phyloP scores from a whole-genome alignment of 2,888 invertebrate species.

The Nomada ruficornis region DNA sequence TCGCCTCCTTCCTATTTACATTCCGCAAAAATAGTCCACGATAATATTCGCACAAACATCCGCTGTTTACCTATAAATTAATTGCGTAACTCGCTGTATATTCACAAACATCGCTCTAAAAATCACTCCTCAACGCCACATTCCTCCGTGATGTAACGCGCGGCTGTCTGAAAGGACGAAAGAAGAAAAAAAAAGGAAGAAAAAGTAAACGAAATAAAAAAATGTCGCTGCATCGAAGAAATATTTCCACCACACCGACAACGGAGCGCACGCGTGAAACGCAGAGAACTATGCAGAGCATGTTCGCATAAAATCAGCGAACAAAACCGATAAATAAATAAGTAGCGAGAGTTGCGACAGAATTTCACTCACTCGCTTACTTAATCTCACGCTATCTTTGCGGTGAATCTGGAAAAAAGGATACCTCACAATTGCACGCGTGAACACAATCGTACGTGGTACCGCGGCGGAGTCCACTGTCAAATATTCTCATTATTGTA shows the following conservation, averaged over 20 bases:
- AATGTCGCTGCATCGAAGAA: background rate
- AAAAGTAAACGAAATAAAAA: too few species aligned
- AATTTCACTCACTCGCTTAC: background rate
- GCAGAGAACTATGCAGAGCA: background rate
- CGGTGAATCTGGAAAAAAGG: conserved; percentile 5
- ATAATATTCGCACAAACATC: too few species aligned
- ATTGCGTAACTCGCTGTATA: background rate
- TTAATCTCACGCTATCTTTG: conserved; percentile 8
- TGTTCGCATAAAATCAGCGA: background rate
- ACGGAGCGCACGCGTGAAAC: background rate
- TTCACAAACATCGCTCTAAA: background rate
- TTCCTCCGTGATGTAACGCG: background rate
- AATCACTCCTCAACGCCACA: background rate
- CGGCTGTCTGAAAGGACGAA: background rate
- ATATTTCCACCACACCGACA: background rate
- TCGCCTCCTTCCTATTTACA: too few species aligned
- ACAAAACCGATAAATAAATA: background rate
- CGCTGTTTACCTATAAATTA: too few species aligned
- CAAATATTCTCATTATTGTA: conserved; percentile 28
- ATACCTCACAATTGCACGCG: background rate
- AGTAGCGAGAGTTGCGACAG: conserved; percentile 12
- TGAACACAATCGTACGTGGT: background rate
- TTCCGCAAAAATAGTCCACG: too few species aligned
- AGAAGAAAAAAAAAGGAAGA: too few species aligned
- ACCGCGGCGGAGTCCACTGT: background rate